Base-by-base conservation (phyloP, 2,888 invertebrate genomes). In the Morpho deidamia region DNA sequence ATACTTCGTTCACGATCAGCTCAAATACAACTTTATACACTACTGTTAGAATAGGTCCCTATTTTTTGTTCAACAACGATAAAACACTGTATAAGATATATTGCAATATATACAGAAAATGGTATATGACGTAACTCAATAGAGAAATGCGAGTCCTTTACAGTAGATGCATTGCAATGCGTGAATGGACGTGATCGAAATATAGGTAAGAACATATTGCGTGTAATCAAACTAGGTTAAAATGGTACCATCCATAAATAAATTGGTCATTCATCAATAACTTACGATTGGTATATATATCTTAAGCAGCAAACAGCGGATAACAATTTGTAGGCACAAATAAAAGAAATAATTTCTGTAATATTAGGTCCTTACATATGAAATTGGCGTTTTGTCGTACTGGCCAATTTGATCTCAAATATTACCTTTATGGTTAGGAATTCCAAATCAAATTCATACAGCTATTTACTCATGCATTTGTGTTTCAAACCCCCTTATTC, bases 41-140 rank as follows among this genome's bases (percentile, higher is more conserved):
- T 53, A 47, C 44, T 23, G 34, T 53, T 44, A 49, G 55, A 56
- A 62, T 56, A 54, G 56, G 55, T 55, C 45, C 44, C 49, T 38
- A 60, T 54, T 53, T 56, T 55, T 59, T 56, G 47, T 44, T 44
- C 52, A 32, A 42, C 42, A 53, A 53, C 45, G 44, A 51, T 58
- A 54, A 52, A 55, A 12, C 43, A 41, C 44, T 12, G 53, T 53
- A 55, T 58, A 56, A 59, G 58, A 51, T 58, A 59, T 56, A 44
- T 44, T 51, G 54, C 59, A 56, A 58, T 54, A 44, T 55, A 55
- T 51, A 52, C 56, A 44, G 61, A 56, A 53, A 57, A 44, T 11
- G 50, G 23, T 23, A 23, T 23, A 23, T 23, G 23, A 23, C 23
- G 23, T 23, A 1, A 23, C 2, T 23, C 4, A 23, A 40, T 51